Evolutionary conservation across 1,140 invertebrate genomes (phyloP), one percentile per base, ranked within the genome.

Genomic region (Brachionus manjavacas): DNA sequence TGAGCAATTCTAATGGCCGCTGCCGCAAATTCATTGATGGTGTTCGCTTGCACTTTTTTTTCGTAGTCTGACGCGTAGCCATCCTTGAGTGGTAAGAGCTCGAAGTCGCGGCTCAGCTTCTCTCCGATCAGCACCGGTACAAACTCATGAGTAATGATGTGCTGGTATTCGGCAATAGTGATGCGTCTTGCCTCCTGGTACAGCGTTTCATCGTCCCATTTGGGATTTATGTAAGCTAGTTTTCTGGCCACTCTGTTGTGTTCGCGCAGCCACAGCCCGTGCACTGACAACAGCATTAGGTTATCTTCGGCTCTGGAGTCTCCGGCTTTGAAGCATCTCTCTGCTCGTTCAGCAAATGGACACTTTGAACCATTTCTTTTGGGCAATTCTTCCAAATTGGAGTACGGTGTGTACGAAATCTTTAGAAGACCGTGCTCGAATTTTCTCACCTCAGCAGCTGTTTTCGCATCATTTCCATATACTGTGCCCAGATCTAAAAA

Each of bases 121-220:
- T 68, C 9, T 23, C 96, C 96, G 6, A 98, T 91, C 7, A 98
- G 89, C 87, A 97, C 94, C n/a, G 96, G 96, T 70, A 98, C 89
- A 89, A 95, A 98, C 90, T 98, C 95, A 87, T 96, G 96, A 89
- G 93, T 97, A 0, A 95, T 96, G 60, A 98, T 94, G 86, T 97
- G 95, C 88, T 98, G 96, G 70, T 96, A 93, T 88, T 94, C 92
- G 3, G 95, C 96, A 72, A 95, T 94, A 72, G 94, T 92, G 86
- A 98, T 95, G 49, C 95, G 91, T 85, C 95, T 91, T 0, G 95
- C 90, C 91, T 98, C 96, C 91, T 93, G 88, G 68, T 88, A 89
- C 4, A 87, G 20, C 11, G 49, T 86, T 41, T 86, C 86, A 80
- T 87, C 86, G 43, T 81, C 46, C 85, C 85, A 86, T 16, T 84